phyloP scores from a whole-genome alignment of 2,888 invertebrate genomes.

The Neuroscelio doddi region DNA sequence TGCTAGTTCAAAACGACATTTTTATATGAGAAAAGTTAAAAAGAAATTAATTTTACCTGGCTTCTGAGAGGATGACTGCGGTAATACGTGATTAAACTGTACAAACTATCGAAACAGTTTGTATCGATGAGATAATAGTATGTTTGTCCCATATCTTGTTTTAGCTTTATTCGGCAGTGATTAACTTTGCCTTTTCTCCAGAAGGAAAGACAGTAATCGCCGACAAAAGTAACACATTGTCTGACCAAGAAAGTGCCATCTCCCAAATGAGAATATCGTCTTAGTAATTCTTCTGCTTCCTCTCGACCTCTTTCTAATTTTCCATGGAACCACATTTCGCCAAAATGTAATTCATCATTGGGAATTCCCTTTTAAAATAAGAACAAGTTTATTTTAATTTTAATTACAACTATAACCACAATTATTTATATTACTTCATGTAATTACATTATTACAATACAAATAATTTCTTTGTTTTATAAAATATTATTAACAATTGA shows the following conservation, averaged over 20 bases:
- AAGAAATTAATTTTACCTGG: constrained; percentile 75
- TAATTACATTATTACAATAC: too few relatives aligned
- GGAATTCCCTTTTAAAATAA: constrained; percentile 75
- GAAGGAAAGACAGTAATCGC: constrained; percentile 96
- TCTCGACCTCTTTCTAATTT: constrained; percentile 88
- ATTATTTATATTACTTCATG: too few relatives aligned
- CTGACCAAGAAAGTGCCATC: constrained; percentile 95
- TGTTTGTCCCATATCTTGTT: constrained; percentile 89
- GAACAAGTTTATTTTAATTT: too few relatives aligned
- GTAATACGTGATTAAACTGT: constrained; percentile 93
- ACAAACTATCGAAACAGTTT: constrained; percentile 91
- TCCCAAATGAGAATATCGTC: constrained; percentile 85
- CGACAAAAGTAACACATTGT: constrained; percentile 95
- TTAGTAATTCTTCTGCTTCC: constrained; percentile 77
- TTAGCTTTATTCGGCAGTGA: constrained; percentile 92
- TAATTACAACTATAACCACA: too few relatives aligned
- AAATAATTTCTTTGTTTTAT: too few relatives aligned
- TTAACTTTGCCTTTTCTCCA: constrained; percentile 92
- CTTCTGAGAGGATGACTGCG: constrained; percentile 89
- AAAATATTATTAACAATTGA: too few relatives aligned
- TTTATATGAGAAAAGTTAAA: not conserved
- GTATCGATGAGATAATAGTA: constrained; percentile 94
- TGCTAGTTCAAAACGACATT: too few relatives aligned
- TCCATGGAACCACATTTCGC: constrained; percentile 96
- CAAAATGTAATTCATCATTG: constrained; percentile 91